These are phyloP conservation scores for Ia io DNA, from an alignment of 2,113 vertebrate genomes.

Conservation along the genomic window DNA sequence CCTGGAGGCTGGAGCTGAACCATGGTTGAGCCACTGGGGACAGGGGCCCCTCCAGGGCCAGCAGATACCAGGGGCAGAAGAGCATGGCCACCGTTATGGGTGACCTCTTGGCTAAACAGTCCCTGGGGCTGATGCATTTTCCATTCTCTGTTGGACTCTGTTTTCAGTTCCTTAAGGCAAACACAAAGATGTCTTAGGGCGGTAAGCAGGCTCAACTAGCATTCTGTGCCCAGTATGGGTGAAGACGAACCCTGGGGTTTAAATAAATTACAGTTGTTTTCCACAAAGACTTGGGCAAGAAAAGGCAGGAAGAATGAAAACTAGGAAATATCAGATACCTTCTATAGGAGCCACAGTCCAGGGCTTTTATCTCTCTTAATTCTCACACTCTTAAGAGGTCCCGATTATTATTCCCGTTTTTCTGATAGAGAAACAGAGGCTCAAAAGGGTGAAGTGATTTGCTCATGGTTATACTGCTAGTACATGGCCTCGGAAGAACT, in stretches of 20 bases:
- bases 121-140: not conserved
- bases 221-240: not conserved
- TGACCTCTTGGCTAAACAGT: not conserved
- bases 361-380: too few relatives aligned
- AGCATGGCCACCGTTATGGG: rapidly evolving
- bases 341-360: not conserved
- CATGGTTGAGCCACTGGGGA: not conserved
- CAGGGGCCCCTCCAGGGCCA: not conserved
- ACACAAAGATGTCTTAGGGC: not conserved
- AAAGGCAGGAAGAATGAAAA: not conserved
- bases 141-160: not conserved
- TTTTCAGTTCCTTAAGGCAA: not conserved
- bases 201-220: not conserved
- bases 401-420: not conserved
- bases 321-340: not conserved
- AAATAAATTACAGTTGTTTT: not conserved
- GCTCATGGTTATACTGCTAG: not conserved
- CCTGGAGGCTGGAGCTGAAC: not conserved
- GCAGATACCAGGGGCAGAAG: not conserved
- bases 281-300: not conserved
- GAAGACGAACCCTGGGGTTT: not conserved
- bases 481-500: not conserved
- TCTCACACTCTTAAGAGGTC: not conserved
- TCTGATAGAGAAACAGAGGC: not conserved
- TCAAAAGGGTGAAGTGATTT: not conserved